phyloP scores from a whole-genome alignment of 2,113 vertebrate species.

The Cryptoleucopteryx plumbea region DNA sequence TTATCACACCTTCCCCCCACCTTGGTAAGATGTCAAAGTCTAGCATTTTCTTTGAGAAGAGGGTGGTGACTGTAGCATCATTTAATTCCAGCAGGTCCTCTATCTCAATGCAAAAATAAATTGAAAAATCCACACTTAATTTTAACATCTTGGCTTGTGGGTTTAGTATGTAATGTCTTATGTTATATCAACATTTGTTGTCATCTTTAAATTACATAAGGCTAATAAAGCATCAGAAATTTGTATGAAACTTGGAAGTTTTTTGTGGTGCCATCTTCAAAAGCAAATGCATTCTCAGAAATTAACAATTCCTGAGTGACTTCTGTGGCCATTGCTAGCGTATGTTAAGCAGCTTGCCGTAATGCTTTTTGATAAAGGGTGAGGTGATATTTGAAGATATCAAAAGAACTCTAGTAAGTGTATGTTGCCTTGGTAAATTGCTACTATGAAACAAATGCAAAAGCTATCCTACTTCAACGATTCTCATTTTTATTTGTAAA shows the following conservation, averaged over 20 bases:
- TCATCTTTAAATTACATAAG: background rate
- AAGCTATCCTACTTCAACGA: background rate
- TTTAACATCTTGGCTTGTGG: background rate
- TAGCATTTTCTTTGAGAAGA: background rate
- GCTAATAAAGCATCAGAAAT: background rate
- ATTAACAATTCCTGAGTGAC: background rate
- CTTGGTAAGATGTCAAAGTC: background rate
- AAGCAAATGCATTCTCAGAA: background rate
- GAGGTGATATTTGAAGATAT: background rate
- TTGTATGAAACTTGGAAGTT: background rate
- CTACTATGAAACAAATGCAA: background rate
- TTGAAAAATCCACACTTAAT: background rate
- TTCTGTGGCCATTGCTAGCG: background rate
- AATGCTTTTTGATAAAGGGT: background rate
- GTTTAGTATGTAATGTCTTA: background rate
- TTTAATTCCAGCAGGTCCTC: background rate
- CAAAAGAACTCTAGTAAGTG: background rate
- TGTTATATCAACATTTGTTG: background rate
- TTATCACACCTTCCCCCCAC: background rate
- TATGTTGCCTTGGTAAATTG: background rate
- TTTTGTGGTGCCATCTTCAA: background rate
- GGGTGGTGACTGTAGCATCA: background rate
- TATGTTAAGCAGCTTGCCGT: background rate
- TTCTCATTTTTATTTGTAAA: background rate
- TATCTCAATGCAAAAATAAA: background rate